Evolutionary conservation across 2,888 invertebrate genomes (phyloP).

Genomic region (Eupithecia centaureata): DNA sequence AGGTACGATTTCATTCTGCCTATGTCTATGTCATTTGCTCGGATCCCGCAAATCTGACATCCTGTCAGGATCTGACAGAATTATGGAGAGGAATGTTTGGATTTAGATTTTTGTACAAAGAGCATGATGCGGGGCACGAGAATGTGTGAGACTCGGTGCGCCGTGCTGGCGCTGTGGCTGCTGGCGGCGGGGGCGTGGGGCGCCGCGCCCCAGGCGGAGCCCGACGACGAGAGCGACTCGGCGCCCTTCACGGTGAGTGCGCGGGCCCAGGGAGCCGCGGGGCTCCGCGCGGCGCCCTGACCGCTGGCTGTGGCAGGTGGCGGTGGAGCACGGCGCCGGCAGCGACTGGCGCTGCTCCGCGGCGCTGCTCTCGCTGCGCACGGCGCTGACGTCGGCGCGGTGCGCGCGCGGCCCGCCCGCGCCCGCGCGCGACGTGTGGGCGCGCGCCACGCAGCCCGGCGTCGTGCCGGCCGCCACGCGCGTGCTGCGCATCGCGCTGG

Average conservation of each 20-base stretch:
- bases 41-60: background rate
- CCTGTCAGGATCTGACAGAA: background rate
- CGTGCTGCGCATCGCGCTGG: constrained; percentile 39
- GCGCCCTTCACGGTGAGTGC: constrained; percentile 61
- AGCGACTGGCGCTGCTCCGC: constrained; percentile 49
- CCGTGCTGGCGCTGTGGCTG: constrained; percentile 88
- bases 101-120: background rate
- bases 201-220: constrained; percentile 57
- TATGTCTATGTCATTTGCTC: background rate
- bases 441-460: constrained; percentile 48
- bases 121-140: constrained; percentile 57
- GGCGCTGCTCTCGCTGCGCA: constrained; percentile 38
- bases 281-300: constrained; percentile 36
- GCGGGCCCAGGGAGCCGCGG: constrained; percentile 54
- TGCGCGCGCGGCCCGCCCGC: constrained; percentile 45
- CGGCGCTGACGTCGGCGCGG: constrained; percentile 48
- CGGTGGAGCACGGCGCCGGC: constrained; percentile 53
- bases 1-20: background rate
- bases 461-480: constrained; percentile 46
- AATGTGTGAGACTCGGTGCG: constrained; percentile 78
- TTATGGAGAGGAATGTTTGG: background rate
- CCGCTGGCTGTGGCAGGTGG: constrained; percentile 44
- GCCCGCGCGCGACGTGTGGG: constrained; percentile 54
- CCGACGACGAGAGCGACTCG: constrained; percentile 56
- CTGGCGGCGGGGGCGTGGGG: constrained; percentile 45